These are phyloP conservation scores for Sitobion miscanthi DNA, from an alignment of 1,140 invertebrate species.

Conservation along the genomic window DNA sequence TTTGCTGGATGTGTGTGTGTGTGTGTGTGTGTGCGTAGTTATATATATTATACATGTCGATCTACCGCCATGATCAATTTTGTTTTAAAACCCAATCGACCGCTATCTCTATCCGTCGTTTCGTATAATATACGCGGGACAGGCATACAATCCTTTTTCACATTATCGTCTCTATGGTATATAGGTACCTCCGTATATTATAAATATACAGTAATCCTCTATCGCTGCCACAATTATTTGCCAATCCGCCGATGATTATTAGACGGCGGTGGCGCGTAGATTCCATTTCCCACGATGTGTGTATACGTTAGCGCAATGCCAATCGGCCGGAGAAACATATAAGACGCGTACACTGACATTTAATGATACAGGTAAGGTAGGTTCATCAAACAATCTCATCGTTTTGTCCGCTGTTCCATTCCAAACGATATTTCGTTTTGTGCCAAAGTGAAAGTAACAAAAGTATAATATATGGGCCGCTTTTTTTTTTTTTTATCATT, in stretches of 20 bases:
- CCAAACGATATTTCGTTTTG: slow-evolving; percentile 24
- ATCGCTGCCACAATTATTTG: slow-evolving; percentile 4
- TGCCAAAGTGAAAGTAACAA: slow-evolving; percentile 38
- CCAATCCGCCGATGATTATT: slow-evolving; percentile 25
- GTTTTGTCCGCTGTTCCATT: neutral
- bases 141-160: neutral
- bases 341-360: neutral
- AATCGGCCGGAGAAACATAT: neutral
- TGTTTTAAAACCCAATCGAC: slow-evolving; percentile 27
- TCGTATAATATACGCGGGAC: neutral
- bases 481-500: neutral
- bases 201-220: neutral
- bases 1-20: neutral
- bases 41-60: slow-evolving; percentile 23
- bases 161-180: neutral
- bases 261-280: neutral
- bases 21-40: neutral
- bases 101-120: neutral
- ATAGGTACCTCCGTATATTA: too few species aligned
- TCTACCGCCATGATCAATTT: slow-evolving; percentile 54
- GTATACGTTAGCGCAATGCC: slow-evolving; percentile 17
- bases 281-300: slow-evolving; percentile 40
- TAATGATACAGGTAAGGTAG: neutral
- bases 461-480: neutral
- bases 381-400: neutral